Evolutionary conservation across 2,888 invertebrate species (phyloP).

Genomic region (Pilophorus perplexus): DNA sequence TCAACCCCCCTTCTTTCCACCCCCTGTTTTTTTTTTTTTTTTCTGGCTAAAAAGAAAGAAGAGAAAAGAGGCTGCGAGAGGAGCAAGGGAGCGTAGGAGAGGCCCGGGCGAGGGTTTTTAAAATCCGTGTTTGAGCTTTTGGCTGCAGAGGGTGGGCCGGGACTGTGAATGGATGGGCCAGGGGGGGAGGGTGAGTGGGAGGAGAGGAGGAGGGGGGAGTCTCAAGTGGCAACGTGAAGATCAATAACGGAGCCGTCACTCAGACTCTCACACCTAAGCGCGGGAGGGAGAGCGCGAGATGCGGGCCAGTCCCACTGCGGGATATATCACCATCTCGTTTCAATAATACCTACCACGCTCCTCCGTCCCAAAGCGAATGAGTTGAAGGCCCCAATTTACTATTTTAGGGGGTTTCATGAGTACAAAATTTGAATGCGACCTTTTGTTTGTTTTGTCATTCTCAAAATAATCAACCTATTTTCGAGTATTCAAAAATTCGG

Average conservation of each 20-base stretch:
- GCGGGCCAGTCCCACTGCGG: too few relatives aligned
- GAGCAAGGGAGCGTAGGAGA: not conserved
- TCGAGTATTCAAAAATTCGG: too few relatives aligned
- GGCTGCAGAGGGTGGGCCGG: conserved; percentile 15
- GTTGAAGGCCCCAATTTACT: too few relatives aligned
- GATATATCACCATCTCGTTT: not conserved
- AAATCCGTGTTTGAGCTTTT: conserved; percentile 37
- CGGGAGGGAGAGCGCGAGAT: not conserved
- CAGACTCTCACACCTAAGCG: conserved; percentile 29
- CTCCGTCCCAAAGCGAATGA: too few relatives aligned
- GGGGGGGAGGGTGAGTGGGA: not conserved
- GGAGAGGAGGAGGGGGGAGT: conserved; percentile 4
- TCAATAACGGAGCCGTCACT: conserved; percentile 37
- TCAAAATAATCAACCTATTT: too few relatives aligned
- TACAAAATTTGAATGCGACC: too few relatives aligned
- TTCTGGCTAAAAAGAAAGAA: not conserved
- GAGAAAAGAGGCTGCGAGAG: not conserved
- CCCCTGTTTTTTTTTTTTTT: not conserved
- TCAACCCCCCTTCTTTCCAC: not conserved
- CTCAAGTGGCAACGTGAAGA: conserved; percentile 37
- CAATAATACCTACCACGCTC: too few relatives aligned
- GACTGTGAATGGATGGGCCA: not conserved
- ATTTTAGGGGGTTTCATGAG: too few relatives aligned
- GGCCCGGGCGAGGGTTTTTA: conserved; percentile 30
- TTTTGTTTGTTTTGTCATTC: too few relatives aligned